Evolutionary conservation across 2,888 invertebrate genomes (phyloP).

Genomic region (Thereva unica): DNA sequence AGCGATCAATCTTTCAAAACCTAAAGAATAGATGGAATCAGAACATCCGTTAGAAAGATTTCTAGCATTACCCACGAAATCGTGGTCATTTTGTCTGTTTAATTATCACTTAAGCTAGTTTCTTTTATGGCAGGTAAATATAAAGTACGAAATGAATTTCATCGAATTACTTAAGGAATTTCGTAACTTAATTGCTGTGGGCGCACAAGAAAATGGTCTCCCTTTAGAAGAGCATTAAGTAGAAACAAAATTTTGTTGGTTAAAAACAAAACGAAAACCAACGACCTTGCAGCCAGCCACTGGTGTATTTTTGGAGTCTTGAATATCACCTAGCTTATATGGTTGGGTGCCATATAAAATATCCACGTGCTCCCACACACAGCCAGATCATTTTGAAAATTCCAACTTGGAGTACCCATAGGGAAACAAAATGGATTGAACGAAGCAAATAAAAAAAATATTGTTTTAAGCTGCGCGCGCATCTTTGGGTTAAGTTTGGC

Average conservation of each 20-base stretch:
- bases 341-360: not conserved
- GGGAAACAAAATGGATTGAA: too few species aligned
- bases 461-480: not conserved
- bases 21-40: constrained; percentile 7
- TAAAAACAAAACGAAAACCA: constrained; percentile 22
- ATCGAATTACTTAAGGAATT: constrained; percentile 1
- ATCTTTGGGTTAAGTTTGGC: not conserved
- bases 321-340: not conserved
- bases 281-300: constrained; percentile 24
- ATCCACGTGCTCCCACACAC: not conserved
- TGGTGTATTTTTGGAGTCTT: not conserved
- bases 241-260: not conserved
- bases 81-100: constrained; percentile 25
- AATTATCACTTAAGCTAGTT: constrained; percentile 28
- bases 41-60: constrained; percentile 21
- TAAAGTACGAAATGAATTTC: not conserved
- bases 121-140: constrained; percentile 3
- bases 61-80: constrained; percentile 6
- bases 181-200: constrained; percentile 1
- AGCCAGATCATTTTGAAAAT: not conserved
- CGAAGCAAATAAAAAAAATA: too few species aligned
- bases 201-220: not conserved
- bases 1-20: constrained; percentile 16
- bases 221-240: not conserved
- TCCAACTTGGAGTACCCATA: too few species aligned